A percentile compares a stretch with the other conserved stretches of the same genome.
Evolutionary conservation across 2,888 invertebrate species (phyloP).

Genomic region (Strigamia crassipes): DNA sequence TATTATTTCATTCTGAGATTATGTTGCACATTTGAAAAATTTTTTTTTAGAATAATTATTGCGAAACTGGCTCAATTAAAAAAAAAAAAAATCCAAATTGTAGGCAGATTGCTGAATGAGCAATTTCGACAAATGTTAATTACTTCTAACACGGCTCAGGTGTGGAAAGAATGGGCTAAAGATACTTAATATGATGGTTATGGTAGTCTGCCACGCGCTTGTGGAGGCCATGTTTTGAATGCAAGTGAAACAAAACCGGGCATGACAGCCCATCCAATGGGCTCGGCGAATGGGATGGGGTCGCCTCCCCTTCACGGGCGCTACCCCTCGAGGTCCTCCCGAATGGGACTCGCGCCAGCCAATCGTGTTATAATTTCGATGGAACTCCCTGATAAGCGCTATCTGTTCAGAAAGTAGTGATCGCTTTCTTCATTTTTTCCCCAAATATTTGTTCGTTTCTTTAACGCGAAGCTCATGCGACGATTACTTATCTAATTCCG

Average conservation of each 20-base stretch:
- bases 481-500: slow-evolving; percentile 47
- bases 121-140: background rate
- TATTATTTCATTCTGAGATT: background rate
- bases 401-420: slow-evolving; percentile 1
- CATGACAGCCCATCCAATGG: slow-evolving; percentile 26
- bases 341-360: slow-evolving; percentile 38
- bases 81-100: background rate
- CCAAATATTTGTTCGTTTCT: slow-evolving; percentile 23
- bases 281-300: slow-evolving; percentile 37
- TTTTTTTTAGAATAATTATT: background rate
- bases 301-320: slow-evolving; percentile 39
- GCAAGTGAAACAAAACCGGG: slow-evolving; percentile 31
- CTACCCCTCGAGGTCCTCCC: slow-evolving; percentile 29
- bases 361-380: slow-evolving; percentile 28
- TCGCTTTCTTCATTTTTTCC: slow-evolving; percentile 22
- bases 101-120: background rate
- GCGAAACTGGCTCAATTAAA: background rate
- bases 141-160: background rate
- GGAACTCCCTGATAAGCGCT: slow-evolving; percentile 35
- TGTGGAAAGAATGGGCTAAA: background rate
- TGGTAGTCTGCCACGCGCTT: slow-evolving; percentile 22
- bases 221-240: slow-evolving; percentile 17
- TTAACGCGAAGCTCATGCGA: background rate
- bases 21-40: background rate
- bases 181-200: slow-evolving; percentile 13